Base-by-base conservation (phyloP, 2,888 invertebrate species). In the Meghimatium bilineatum region DNA sequence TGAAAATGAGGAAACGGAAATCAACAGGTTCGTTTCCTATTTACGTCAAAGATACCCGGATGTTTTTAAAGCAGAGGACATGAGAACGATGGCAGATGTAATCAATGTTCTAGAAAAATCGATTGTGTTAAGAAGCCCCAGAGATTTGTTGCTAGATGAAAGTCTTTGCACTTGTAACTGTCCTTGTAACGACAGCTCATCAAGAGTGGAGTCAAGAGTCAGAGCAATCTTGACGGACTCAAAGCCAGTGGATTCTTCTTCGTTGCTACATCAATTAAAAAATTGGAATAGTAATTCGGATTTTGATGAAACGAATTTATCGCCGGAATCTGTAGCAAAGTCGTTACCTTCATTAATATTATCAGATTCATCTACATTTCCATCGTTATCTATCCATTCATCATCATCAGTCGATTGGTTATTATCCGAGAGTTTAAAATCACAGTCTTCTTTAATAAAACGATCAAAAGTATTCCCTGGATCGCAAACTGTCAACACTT, bases 1-100 rank as follows among this genome's bases (percentile, higher is more conserved):
- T 84, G 90, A 90, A 72, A 89, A 89, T 71, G 90, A 90, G 72
- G 90, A 89, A 72, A 82, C 85, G 20, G 89, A 89, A 76, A 77
- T 90, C n/a, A 77, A 86, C 76, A 84, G 88, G 34, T 90, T 90
- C 67, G 86, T 89, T 23, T 80, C 83, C 5, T 87, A 88, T 84
- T 85, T 90, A 81, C 85, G 86, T 67, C 69, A 82, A 32, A 84
- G 86, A 60, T 87, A 88, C 72, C 89, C 89, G 0, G 87, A 85
- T 23, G 84, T 87, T 56, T 88, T 89, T 82, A 75, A 79, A 36
- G 81, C 85, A 26, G 83, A 85, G 17, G 87, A 88, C 36, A 88
- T 85, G 29, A 81, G 84, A 34, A 86, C 87, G 10, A 80, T 89
- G 67, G 85, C 87, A 63, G 89, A 88, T 67, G 77, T 89, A 0